phyloP scores from a whole-genome alignment of 2,797 vertebrate species.

The Anguilla anguilla region DNA sequence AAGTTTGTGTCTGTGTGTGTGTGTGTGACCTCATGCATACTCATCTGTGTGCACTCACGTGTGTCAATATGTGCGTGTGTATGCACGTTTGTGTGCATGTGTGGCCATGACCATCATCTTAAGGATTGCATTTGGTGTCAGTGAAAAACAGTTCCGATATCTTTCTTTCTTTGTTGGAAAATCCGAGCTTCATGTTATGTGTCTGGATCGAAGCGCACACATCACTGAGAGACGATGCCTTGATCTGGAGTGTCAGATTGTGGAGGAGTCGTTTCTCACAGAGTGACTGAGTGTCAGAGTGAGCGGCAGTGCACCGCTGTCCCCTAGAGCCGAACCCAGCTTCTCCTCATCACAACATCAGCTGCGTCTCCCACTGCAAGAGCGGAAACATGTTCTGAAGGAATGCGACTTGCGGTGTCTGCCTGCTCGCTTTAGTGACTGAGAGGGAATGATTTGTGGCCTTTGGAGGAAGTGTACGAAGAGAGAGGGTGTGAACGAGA shows the following conservation, averaged over 20 bases:
- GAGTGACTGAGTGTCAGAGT: background rate
- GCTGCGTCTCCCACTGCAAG: background rate
- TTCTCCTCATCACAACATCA: background rate
- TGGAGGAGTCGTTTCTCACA: background rate
- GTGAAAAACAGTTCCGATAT: background rate
- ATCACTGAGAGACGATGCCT: background rate
- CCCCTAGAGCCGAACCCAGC: background rate
- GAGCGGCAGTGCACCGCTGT: background rate
- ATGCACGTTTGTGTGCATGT: background rate
- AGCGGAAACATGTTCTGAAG: background rate
- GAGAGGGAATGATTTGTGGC: background rate
- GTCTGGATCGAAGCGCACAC: background rate
- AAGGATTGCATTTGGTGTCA: background rate
- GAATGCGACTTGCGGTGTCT: background rate
- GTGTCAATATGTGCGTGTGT: conserved; percentile 34
- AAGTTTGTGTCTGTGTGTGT: background rate
- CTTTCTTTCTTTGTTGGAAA: background rate
- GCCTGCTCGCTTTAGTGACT: background rate
- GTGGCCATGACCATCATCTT: background rate
- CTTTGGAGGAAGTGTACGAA: background rate
- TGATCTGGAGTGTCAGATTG: background rate
- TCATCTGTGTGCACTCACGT: conserved; percentile 61
- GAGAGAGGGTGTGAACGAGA: background rate
- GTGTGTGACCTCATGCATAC: conserved; percentile 19
- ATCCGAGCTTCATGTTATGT: background rate